Evolutionary conservation across 2,888 invertebrate genomes (phyloP).

Genomic region (Dendrolimus houi): DNA sequence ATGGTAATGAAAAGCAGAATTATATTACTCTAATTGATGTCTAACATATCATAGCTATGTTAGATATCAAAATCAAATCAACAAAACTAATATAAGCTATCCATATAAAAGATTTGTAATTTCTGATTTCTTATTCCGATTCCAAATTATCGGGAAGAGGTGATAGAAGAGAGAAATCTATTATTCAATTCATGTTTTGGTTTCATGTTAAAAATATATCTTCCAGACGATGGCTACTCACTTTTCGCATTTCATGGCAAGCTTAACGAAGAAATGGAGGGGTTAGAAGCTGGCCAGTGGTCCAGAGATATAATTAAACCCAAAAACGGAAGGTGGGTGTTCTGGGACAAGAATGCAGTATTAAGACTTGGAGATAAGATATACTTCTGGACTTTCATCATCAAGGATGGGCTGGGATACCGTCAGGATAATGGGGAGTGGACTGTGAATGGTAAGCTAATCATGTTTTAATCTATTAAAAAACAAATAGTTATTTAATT

Average conservation of each 20-base stretch:
- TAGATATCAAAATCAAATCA: too few relatives aligned
- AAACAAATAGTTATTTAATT: too few relatives aligned
- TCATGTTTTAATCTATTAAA: too few relatives aligned
- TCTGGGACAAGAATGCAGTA: conserved; percentile 72
- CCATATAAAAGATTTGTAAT: too few relatives aligned
- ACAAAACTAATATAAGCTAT: too few relatives aligned
- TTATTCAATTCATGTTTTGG: too few relatives aligned
- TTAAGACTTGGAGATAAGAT: conserved; percentile 81
- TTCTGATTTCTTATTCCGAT: too few relatives aligned
- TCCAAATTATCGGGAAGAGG: too few relatives aligned
- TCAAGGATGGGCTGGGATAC: conserved; percentile 82
- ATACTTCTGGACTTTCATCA: conserved; percentile 85
- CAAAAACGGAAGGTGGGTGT: conserved; percentile 81
- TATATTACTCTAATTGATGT: too few relatives aligned
- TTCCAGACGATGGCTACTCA: conserved; percentile 77
- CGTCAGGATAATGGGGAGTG: conserved; percentile 79
- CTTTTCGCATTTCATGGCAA: conserved; percentile 75
- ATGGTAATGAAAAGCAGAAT: too few relatives aligned
- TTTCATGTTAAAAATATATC: not conserved
- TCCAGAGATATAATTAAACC: conserved; percentile 79
- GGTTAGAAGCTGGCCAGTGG: conserved; percentile 81
- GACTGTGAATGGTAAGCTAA: conserved; percentile 63
- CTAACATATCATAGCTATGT: too few relatives aligned
- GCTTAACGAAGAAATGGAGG: conserved; percentile 83
- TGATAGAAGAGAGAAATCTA: too few relatives aligned